Percentiles rank a stretch among this genome's conserved stretches.
Evolutionary conservation across 2,888 invertebrate species (phyloP).

Genomic region (Drosophila mulleri): DNA sequence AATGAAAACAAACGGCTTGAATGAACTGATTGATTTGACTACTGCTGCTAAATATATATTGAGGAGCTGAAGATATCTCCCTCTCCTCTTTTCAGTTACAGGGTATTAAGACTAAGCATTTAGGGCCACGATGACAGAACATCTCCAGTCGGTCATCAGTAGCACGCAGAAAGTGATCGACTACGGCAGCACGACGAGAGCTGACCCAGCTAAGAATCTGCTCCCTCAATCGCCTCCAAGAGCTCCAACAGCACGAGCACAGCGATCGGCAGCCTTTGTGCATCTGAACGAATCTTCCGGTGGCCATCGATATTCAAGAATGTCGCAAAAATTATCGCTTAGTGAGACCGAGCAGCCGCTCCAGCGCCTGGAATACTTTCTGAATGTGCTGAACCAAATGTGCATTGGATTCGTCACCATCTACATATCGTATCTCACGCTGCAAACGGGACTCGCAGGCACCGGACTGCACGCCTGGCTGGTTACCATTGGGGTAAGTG

Average conservation of each 20-base stretch:
- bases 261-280: constrained; percentile 50
- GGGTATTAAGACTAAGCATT: constrained; percentile 20
- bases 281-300: constrained; percentile 43
- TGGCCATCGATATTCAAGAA: constrained; percentile 58
- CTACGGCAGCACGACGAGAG: constrained; percentile 77
- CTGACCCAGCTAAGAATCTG: constrained; percentile 8
- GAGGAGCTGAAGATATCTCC: background rate
- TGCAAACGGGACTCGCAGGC: constrained; percentile 66
- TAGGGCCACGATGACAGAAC: constrained; percentile 51
- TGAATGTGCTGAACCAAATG: constrained; percentile 82
- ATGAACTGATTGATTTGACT: background rate
- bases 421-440: constrained; percentile 80
- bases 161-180: constrained; percentile 58
- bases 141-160: constrained; percentile 59
- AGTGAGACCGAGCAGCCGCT: constrained; percentile 54
- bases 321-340: constrained; percentile 59
- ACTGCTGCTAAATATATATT: background rate
- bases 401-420: constrained; percentile 83
- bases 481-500: constrained; percentile 83
- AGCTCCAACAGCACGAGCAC: constrained; percentile 25
- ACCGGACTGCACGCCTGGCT: constrained; percentile 82
- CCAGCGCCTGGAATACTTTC: constrained; percentile 66
- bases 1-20: background rate
- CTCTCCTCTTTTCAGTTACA: background rate
- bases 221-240: constrained; percentile 1